Evolutionary conservation across 2,113 vertebrate genomes (phyloP).

Genomic region (Patagioenas fasciata): DNA sequence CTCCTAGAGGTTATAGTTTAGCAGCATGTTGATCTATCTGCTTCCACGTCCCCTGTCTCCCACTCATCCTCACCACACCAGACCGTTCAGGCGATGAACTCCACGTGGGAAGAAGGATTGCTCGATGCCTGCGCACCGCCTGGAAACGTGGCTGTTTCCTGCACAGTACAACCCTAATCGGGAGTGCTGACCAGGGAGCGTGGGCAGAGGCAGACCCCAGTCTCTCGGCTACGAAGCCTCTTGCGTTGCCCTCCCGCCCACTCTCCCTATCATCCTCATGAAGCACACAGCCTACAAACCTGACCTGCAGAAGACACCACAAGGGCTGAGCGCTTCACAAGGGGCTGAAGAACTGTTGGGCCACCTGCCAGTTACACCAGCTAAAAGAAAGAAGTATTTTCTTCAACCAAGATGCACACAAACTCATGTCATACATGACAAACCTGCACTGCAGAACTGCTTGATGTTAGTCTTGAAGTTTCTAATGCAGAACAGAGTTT

Average conservation of each 20-base stretch:
- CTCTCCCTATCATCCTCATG: fast-evolving
- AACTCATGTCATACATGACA: not conserved
- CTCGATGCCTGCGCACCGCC: not conserved
- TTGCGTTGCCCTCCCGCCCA: fast-evolving
- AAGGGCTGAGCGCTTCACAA: fast-evolving
- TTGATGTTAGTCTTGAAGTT: not conserved
- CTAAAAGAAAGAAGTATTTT: not conserved
- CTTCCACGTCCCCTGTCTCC: not conserved
- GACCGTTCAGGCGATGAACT: not conserved
- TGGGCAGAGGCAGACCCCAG: fast-evolving
- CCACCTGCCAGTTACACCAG: not conserved
- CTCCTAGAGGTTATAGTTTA: not conserved
- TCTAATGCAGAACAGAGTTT: not conserved
- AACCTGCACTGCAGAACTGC: not conserved
- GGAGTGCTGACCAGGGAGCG: fast-evolving
- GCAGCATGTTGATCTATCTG: not conserved
- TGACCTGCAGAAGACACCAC: not conserved
- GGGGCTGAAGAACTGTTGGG: not conserved
- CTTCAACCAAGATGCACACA: not conserved
- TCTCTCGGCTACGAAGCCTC: not conserved
- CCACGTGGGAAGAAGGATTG: fast-evolving
- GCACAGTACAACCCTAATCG: fast-evolving
- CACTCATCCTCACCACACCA: not conserved
- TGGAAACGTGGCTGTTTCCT: fast-evolving
- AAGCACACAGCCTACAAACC: not conserved